These are phyloP conservation scores for Gibbula magus DNA, from an alignment of 2,888 invertebrate species.

Conservation along the genomic window DNA sequence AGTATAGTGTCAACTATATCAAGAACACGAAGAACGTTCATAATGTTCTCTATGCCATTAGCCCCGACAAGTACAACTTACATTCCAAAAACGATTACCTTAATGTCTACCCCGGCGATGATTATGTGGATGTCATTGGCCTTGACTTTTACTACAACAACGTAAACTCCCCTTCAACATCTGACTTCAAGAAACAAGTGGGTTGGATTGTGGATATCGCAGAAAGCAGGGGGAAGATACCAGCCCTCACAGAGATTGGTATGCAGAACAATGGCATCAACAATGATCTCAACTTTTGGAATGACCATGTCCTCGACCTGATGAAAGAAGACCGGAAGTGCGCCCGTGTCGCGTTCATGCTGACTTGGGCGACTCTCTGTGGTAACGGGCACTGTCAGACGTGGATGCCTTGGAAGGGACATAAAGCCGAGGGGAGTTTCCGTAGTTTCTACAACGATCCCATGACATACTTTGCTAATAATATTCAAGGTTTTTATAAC, in stretches of 20 bases:
- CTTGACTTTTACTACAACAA: conserved; percentile 39
- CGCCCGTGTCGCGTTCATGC: conserved; percentile 33
- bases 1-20: conserved; percentile 36
- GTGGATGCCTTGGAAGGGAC: conserved; percentile 35
- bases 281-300: conserved; percentile 35
- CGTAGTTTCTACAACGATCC: conserved; percentile 35
- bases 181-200: conserved; percentile 12
- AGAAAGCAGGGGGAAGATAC: conserved; percentile 32
- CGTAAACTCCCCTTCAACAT: not conserved
- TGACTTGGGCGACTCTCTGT: conserved; percentile 42
- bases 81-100: conserved; percentile 29
- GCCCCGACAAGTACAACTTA: conserved; percentile 34
- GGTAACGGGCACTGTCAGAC: conserved; percentile 21
- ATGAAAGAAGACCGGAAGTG: conserved; percentile 2
- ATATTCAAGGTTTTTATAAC: not conserved
- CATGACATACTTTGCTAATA: not conserved
- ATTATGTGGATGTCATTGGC: conserved; percentile 41
- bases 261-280: conserved; percentile 34
- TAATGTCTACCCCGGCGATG: conserved; percentile 40
- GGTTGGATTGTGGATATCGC: conserved; percentile 33
- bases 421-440: conserved; percentile 32
- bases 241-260: conserved; percentile 43
- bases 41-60: conserved; percentile 43
- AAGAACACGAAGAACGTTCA: conserved; percentile 40
- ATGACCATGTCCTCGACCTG: conserved; percentile 35